Base-by-base conservation (phyloP, 2,113 vertebrate genomes). In the Romanogobio albipinnatus region DNA sequence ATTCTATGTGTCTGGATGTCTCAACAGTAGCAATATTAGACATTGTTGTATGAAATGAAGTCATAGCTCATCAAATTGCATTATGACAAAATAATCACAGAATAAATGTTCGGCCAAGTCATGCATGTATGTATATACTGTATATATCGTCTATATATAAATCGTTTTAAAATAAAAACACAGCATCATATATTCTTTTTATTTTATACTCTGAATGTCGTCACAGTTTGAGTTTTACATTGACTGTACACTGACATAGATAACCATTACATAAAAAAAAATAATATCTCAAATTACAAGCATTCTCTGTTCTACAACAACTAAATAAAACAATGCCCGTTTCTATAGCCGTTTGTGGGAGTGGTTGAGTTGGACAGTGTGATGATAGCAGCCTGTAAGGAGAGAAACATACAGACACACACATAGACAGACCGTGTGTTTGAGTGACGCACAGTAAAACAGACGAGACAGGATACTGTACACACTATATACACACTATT, bases 221-320 rank as follows among this genome's bases (percentile, higher is more conserved):
- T 96, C 97, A 98, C 97, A 98, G 96, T 96, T 96, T 95, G 94
- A 96, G 93, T 96, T 97, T 96, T 96, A 98, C 96, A 98, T 95
- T 93, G 92, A 96, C 59, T 66, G 79, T 81, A 81, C 79, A 66
- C 47, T 93, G 96, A 95, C 94, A 94, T 95, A 93, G 93, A 91
- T 93, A 96, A 95, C 95, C 96, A 95, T 96, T 96, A 97, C 96
- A 97, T 56, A 7, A 95, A 96, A 94, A 96, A 93, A 97, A 97
- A 95, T 39, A 97, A 95, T 39, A 96, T 93, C 95, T 94, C 94
- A 94, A 96, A 96, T 96, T 96, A 95, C 96, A 95, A 96, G 92
- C 95, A 92, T 95, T 87, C 59, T 73, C 43, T 73, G 82, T 36
- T n/a, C 24, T 36, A 51, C 11, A 39, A 81, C 49, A 1, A n/a